A percentile compares a stretch with the other conserved stretches of the same genome.
These are phyloP conservation scores for Gallinago stenura DNA, from an alignment of 2,797 vertebrate species.

Conservation along the genomic window DNA sequence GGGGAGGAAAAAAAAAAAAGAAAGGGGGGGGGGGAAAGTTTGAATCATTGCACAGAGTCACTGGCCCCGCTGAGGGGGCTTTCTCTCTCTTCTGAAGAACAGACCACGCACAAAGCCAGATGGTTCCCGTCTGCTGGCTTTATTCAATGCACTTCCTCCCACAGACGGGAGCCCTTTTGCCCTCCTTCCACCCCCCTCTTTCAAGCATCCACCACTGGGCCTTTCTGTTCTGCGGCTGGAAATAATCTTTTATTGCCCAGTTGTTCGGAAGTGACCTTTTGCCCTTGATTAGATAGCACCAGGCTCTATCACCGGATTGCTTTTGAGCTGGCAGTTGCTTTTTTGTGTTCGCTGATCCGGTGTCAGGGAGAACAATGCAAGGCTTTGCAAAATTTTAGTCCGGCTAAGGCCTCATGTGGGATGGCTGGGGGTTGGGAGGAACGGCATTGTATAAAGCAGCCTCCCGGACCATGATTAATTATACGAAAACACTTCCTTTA, in stretches of 20 bases:
- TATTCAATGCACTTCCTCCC: slow-evolving; percentile 94
- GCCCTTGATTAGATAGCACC: slow-evolving; percentile 98
- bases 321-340: slow-evolving; percentile 87
- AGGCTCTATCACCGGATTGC: slow-evolving; percentile 92
- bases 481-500: slow-evolving; percentile 63
- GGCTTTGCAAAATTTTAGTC: slow-evolving; percentile 86
- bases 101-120: slow-evolving; percentile 90
- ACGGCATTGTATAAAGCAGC: slow-evolving; percentile 17
- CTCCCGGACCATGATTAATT: slow-evolving; percentile 36
- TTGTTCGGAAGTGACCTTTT: slow-evolving; percentile 99
- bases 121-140: slow-evolving; percentile 96
- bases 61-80: slow-evolving; percentile 78
- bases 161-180: slow-evolving; percentile 83
- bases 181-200: slow-evolving; percentile 69
- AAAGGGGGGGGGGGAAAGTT: not conserved
- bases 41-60: slow-evolving; percentile 77
- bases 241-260: slow-evolving; percentile 99
- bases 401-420: slow-evolving; percentile 74
- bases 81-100: slow-evolving; percentile 82
- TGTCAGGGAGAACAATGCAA: slow-evolving; percentile 91
- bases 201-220: slow-evolving; percentile 77
- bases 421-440: slow-evolving; percentile 76
- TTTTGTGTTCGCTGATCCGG: slow-evolving; percentile 88
- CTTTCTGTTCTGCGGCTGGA: slow-evolving; percentile 91
- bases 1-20: not conserved